Base-by-base conservation (phyloP, 1,140 invertebrate species). In the Acromyrmex heyeri region DNA sequence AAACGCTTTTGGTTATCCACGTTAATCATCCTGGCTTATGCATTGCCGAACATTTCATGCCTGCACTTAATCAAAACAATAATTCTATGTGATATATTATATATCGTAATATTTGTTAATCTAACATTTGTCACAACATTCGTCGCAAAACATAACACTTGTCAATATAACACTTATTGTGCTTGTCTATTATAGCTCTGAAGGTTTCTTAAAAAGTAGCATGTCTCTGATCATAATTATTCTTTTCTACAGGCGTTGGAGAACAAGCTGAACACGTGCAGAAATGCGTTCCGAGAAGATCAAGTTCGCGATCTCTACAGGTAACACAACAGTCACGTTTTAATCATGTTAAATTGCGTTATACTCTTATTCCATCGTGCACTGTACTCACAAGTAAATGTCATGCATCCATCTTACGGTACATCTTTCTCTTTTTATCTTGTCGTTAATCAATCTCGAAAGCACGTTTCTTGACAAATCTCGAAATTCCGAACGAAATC, bases 271-370 rank as follows among this genome's bases (percentile, higher is more conserved):
- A 95, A 95, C 78, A 95, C 95, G 61, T 95, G 95, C 87, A 92
- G 93, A 86, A 95, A 95, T 81, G 93, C 94, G 59, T 93, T 94
- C 44, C 90, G 95, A 91, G 95, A 95, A 90, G 95, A 95, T 91
- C 95, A 94, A 91, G 92, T 95, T 65, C 93, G 94, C 50, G 95
- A 95, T 93, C 91, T 95, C 85, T 95, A 95, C 95, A 95, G 95
- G 95, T 95, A 95, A 95, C 93, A 92, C 90, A 93, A 87, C 67
- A 87, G 59, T 83, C 59, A 87, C 65, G 53, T 85, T 87, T 88
- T 89, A 90, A 91, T 76, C 44, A 48, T 18, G 30, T 82, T 61
- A 86, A 61, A 83, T 92, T 93, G 75, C 75, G 10, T 67, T 75
- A 16, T 90, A 57, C 67, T 79, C 48, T 67, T 76, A 34, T 88